These are phyloP conservation scores for Pyrocoelia pectoralis DNA, from an alignment of 2,888 invertebrate genomes.

Conservation along the genomic window DNA sequence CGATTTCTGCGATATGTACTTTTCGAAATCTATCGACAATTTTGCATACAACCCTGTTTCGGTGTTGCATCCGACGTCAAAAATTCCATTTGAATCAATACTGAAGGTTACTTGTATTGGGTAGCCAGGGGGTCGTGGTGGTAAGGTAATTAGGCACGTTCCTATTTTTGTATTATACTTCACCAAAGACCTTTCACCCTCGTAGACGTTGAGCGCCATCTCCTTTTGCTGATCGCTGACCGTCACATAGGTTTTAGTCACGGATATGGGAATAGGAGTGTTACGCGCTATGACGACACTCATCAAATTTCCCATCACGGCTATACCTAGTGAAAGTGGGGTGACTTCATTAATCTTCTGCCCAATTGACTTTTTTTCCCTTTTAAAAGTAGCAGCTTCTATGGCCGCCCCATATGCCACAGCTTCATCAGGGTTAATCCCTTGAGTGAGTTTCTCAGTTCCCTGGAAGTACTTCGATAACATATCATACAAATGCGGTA, in stretches of 20 bases:
- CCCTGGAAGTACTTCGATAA: slow-evolving; percentile 34
- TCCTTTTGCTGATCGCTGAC: slow-evolving; percentile 28
- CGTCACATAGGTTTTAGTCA: slow-evolving; percentile 12
- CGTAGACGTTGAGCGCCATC: slow-evolving; percentile 27
- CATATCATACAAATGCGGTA: slow-evolving; percentile 38
- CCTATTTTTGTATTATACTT: slow-evolving; percentile 39
- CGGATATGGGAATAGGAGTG: slow-evolving; percentile 30
- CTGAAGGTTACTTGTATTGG: slow-evolving; percentile 27
- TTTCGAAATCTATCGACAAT: slow-evolving; percentile 9
- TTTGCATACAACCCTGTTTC: slow-evolving; percentile 3
- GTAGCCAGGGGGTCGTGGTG: slow-evolving; percentile 36
- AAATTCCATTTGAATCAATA: slow-evolving; percentile 39
- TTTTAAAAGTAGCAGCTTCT: slow-evolving; percentile 38
- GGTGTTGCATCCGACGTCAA: slow-evolving; percentile 32
- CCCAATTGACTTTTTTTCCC: slow-evolving; percentile 6
- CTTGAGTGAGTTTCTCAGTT: slow-evolving; percentile 30
- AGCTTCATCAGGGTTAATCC: slow-evolving; percentile 44
- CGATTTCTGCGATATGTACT: background rate
- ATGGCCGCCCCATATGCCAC: slow-evolving; percentile 44
- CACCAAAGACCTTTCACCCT: slow-evolving; percentile 40
- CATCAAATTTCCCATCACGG: slow-evolving; percentile 34
- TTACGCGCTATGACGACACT: slow-evolving; percentile 37
- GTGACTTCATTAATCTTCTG: slow-evolving; percentile 40
- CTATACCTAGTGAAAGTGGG: slow-evolving; percentile 42
- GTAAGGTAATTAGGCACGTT: slow-evolving; percentile 29